Percentiles rank a stretch among this genome's conserved stretches.
phyloP scores from a whole-genome alignment of 1,140 invertebrate species.

The Cheumatopsyche charites region DNA sequence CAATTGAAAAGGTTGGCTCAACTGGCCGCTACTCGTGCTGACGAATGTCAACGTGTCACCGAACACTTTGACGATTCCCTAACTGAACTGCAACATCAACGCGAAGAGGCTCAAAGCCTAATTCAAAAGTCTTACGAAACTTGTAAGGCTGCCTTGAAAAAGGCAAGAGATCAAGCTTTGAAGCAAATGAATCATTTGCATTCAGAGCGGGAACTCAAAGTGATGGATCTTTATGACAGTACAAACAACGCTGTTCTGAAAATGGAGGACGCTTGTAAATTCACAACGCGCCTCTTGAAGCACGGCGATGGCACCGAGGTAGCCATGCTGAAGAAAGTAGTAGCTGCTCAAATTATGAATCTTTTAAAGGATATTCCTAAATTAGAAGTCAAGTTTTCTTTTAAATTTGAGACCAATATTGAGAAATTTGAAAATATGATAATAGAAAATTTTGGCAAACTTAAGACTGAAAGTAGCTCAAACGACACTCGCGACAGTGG shows the following conservation, averaged over 20 bases:
- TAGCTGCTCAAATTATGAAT: slow-evolving; percentile 74
- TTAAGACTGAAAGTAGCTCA: slow-evolving; percentile 64
- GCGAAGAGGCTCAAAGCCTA: slow-evolving; percentile 82
- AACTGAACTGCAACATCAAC: slow-evolving; percentile 83
- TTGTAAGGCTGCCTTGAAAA: slow-evolving; percentile 83
- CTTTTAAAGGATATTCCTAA: slow-evolving; percentile 82
- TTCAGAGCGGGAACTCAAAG: slow-evolving; percentile 81
- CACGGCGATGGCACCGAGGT: slow-evolving; percentile 85
- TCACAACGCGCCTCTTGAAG: slow-evolving; percentile 77
- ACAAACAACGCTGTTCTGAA: slow-evolving; percentile 80
- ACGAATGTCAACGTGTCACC: slow-evolving; percentile 76
- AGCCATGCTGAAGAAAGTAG: slow-evolving; percentile 77
- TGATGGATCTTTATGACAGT: slow-evolving; percentile 85
- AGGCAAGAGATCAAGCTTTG: slow-evolving; percentile 75
- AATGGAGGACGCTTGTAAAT: slow-evolving; percentile 84
- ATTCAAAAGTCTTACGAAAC: slow-evolving; percentile 85
- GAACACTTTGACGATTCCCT: slow-evolving; percentile 75
- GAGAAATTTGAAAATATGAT: slow-evolving; percentile 76
- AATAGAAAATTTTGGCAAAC: slow-evolving; percentile 74
- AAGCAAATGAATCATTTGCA: slow-evolving; percentile 81
- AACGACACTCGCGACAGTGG: slow-evolving; percentile 42
- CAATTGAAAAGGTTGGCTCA: slow-evolving; percentile 75
- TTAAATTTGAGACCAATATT: slow-evolving; percentile 83
- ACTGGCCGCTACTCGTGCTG: slow-evolving; percentile 75
- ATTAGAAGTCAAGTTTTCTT: slow-evolving; percentile 74